Percentiles rank a stretch among this genome's conserved stretches.
phyloP scores from a whole-genome alignment of 35 echinoderm and acorn worm genomes.

The Lytechinus variegatus region DNA sequence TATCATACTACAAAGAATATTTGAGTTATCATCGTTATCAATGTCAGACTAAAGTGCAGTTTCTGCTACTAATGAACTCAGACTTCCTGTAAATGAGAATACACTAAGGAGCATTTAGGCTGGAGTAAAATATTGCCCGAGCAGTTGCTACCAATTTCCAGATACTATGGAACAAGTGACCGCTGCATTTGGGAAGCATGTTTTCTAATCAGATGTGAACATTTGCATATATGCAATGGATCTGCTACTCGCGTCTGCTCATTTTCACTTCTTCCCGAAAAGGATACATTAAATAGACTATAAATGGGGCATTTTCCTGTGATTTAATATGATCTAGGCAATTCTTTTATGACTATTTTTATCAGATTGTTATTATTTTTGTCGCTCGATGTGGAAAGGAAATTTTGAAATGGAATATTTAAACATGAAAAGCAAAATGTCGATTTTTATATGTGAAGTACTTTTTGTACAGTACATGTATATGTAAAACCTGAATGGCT shows the following conservation, averaged over 20 bases:
- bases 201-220: background rate
- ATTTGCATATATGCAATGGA: background rate
- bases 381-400: slow-evolving; percentile 11
- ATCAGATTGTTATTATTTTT: slow-evolving; percentile 18
- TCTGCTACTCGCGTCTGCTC: background rate
- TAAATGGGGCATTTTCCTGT: background rate
- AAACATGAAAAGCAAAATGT: background rate
- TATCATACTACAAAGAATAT: background rate
- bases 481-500: slow-evolving; percentile 47
- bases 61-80: background rate
- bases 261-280: background rate
- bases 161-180: background rate
- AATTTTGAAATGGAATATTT: slow-evolving; percentile 36
- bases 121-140: background rate
- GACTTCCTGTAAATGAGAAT: background rate
- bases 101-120: background rate
- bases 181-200: background rate
- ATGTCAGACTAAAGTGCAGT: background rate
- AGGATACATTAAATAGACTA: background rate
- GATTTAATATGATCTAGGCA: background rate
- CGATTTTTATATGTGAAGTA: slow-evolving; percentile 47
- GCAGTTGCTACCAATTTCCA: background rate
- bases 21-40: too few relatives aligned
- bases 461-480: slow-evolving; percentile 63
- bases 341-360: background rate